Evolutionary conservation across 2,888 invertebrate genomes (phyloP).

Genomic region (Temnothorax rugatulus): DNA sequence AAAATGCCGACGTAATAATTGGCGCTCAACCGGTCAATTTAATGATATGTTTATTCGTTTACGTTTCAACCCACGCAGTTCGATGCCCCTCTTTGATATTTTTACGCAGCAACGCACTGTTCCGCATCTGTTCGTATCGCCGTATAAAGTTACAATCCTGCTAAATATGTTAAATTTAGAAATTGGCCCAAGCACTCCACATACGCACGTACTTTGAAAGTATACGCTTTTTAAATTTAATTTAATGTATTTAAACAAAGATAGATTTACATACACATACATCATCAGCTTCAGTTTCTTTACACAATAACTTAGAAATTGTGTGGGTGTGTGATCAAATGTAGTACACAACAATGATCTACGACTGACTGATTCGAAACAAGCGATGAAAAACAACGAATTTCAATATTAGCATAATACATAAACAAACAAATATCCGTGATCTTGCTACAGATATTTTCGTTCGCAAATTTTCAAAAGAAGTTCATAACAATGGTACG

Average conservation of each 20-base stretch:
- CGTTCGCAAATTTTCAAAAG: not conserved
- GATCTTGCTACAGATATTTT: not conserved
- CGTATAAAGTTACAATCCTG: conserved; percentile 24
- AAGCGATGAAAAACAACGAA: not conserved
- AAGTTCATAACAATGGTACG: not conserved
- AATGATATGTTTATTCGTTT: conserved; percentile 40
- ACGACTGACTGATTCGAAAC: not conserved
- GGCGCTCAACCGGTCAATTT: conserved; percentile 2
- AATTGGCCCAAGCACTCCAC: not conserved
- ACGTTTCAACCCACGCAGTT: not conserved
- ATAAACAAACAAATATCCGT: not conserved
- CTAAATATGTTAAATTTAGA: conserved; percentile 48
- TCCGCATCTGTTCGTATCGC: conserved; percentile 14
- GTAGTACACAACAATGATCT: not conserved
- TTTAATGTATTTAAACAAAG: not conserved
- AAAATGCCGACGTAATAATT: conserved; percentile 20
- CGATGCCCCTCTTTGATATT: conserved; percentile 19
- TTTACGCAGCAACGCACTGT: not conserved
- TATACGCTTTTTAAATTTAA: not conserved
- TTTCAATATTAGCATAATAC: not conserved
- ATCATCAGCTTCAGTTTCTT: not conserved
- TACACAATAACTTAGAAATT: not conserved
- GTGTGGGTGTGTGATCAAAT: not conserved
- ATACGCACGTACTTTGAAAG: not conserved
- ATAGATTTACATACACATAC: not conserved